These are phyloP conservation scores for Carapus acus DNA, from an alignment of 2,797 vertebrate species.

Conservation along the genomic window DNA sequence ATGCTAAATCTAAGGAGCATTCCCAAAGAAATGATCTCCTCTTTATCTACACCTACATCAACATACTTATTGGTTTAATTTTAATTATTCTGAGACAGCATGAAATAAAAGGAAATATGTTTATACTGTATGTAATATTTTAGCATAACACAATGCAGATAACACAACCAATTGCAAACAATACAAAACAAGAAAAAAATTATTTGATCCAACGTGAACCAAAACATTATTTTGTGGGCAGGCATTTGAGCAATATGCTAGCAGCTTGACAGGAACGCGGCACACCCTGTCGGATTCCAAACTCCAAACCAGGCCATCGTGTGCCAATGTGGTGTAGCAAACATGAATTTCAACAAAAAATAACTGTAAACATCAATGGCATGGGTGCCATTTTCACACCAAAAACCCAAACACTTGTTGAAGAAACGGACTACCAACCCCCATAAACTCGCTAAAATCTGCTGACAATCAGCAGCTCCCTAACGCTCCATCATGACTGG, in stretches of 20 bases:
- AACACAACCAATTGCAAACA: too few species aligned
- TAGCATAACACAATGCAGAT: too few species aligned
- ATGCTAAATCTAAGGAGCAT: constrained; percentile 1
- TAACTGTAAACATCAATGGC: constrained; percentile 22
- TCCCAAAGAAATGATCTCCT: constrained; percentile 7
- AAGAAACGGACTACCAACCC: constrained; percentile 38
- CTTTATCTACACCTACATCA: constrained; percentile 28
- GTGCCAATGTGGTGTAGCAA: constrained; percentile 44
- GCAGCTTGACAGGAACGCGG: too few species aligned
- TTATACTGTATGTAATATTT: too few species aligned
- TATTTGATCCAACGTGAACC: too few species aligned
- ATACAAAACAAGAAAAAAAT: too few species aligned
- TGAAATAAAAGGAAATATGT: background rate
- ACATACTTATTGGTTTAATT: background rate
- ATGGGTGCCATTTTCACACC: constrained; percentile 28
- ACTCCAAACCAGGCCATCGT: too few species aligned
- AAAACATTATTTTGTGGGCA: too few species aligned
- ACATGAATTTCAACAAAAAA: constrained; percentile 22
- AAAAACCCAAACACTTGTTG: constrained; percentile 32
- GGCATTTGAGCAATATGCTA: too few species aligned
- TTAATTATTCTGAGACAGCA: constrained; percentile 5
- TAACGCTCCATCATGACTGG: constrained; percentile 63
- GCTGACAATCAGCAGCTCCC: constrained; percentile 69
- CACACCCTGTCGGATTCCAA: too few species aligned
- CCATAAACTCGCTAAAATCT: constrained; percentile 60